Base-by-base conservation (phyloP, 2,113 vertebrate species). In the Tamias sibiricus region DNA sequence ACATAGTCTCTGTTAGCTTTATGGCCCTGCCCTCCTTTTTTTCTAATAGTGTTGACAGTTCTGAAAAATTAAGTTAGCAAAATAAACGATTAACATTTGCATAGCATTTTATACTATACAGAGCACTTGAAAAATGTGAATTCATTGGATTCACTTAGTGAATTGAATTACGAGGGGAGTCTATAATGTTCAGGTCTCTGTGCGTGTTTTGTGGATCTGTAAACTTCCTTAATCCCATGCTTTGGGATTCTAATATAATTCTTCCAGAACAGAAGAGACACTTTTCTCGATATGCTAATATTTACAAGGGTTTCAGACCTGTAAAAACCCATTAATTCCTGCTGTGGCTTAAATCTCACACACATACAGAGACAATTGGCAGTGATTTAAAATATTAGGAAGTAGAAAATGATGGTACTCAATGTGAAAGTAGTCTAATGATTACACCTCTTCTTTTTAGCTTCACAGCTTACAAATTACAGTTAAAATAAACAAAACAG, bases 61-160 rank as follows among this genome's bases (percentile, higher is more conserved):
- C 69, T 90, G n/a, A 94, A 86, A 49, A 95, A 82, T 16, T 64
- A 13, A 75, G n/a, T 91, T 85, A 62, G 47, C 28, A 66, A 95
- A 95, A 52, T 13, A 90, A 82, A 7, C 9, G 49, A 52, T 24
- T 59, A 57, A 32, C 42, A 71, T 74, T 68, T 92, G 40, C 64
- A 24, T 74, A 87, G 72, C 16, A 72, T 37, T 95, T 93, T 88
- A 69, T 20, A 88, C n/a, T 49, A 72, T 54, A 3, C 12, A 75
- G 37, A 76, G n/a, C 40, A 52, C 47, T 84, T 91, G 42, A 91
- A 69, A 71, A 59, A 85, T 4, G 32, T 71, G 68, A 85, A 17
- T 49, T 75, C 5, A 76, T 72, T 42, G 28, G 22, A 72, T n/a
- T 66, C 40, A 62, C 30, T 74, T 57, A 12, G 52, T n/a, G 57